Conservation (phyloP, 2,113 vertebrate species). For the Bambusicola thoracicus region DNA sequence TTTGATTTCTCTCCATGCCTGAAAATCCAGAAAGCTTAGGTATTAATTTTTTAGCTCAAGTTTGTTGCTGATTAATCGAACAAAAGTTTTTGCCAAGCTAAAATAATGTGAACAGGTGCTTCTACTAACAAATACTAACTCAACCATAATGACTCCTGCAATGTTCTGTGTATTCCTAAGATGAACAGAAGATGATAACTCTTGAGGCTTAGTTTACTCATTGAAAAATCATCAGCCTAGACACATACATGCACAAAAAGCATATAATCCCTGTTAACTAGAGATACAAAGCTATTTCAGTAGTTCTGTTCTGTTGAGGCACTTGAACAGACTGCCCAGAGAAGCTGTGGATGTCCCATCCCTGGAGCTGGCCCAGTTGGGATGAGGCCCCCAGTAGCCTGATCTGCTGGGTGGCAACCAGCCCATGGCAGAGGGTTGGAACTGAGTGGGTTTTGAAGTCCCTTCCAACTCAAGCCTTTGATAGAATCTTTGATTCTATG, state of each 20-base stretch:
- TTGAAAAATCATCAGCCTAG: not conserved
- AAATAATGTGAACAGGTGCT: not conserved
- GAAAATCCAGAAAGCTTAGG: not conserved
- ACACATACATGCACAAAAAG: not conserved
- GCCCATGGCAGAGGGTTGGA: not conserved
- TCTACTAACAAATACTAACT: not conserved
- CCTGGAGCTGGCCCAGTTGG: not conserved
- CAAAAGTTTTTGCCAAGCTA: not conserved
- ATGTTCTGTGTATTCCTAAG: not conserved
- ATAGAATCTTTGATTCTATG: no score
- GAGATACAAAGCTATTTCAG: not conserved
- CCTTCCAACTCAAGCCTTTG: not conserved
- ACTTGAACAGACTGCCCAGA: not conserved
- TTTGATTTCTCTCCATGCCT: not conserved
- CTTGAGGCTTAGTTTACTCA: not conserved
- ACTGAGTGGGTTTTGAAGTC: not conserved
- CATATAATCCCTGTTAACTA: accelerated
- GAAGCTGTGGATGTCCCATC: not conserved
- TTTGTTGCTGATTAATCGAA: not conserved
- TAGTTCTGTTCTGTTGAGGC: no score
- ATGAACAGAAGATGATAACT: not conserved
- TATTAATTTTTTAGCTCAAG: not conserved
- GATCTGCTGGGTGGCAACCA: not conserved
- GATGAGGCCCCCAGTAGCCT: not conserved
- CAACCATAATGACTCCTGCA: not conserved